phyloP scores from a whole-genome alignment of 2,888 invertebrate species.

The Scaptomyza cyrtandrae region DNA sequence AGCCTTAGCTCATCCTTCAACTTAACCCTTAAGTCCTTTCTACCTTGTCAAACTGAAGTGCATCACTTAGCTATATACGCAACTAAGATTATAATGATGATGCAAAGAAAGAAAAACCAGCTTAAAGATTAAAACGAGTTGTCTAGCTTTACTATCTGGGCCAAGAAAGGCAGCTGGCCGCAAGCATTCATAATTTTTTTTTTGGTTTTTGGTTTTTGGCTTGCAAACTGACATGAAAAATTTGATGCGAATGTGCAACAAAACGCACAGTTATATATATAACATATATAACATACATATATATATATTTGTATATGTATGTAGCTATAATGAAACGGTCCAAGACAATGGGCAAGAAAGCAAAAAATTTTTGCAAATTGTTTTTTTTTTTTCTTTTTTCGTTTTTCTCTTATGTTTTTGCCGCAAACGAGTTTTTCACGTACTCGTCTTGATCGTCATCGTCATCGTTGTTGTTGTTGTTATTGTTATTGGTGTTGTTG shows the following conservation, averaged over 20 bases:
- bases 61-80: neutral
- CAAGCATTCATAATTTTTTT: no score
- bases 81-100: neutral
- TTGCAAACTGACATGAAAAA: no score
- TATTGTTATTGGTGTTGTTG: no score
- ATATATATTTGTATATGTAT: neutral
- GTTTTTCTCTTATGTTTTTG: conserved; percentile 13
- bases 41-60: neutral
- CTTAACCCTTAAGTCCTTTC: no score
- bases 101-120: neutral
- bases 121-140: neutral
- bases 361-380: conserved; percentile 75
- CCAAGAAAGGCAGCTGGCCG: conserved; percentile 32
- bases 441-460: neutral
- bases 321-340: conserved; percentile 29
- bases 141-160: conserved; percentile 11
- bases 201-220: no score
- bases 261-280: neutral
- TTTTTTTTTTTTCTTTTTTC: conserved; percentile 30
- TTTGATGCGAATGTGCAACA: conserved; percentile 33
- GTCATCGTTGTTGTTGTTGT: no score
- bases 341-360: conserved; percentile 53
- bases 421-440: conserved; percentile 62
- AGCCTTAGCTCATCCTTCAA: no score
- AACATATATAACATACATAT: neutral